These are phyloP conservation scores for Discoglossus pictus DNA, from an alignment of 2,797 vertebrate genomes.

Conservation along the genomic window DNA sequence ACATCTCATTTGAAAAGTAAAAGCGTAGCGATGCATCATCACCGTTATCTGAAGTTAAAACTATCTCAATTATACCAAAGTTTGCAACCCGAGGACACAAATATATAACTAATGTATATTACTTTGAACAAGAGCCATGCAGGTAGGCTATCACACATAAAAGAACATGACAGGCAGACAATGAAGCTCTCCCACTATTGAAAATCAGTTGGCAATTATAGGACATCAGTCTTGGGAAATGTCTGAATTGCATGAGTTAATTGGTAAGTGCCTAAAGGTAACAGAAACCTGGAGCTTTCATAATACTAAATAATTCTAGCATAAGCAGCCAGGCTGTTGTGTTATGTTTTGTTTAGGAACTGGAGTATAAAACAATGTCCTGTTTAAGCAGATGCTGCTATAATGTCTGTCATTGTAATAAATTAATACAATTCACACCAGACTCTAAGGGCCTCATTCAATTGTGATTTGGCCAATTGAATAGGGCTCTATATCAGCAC, in stretches of 20 bases:
- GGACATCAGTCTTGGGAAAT: slow-evolving; percentile 52
- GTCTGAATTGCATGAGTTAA: slow-evolving; percentile 52
- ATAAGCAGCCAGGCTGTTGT: slow-evolving; percentile 35
- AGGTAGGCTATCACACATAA: slow-evolving; percentile 54
- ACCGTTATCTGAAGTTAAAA: slow-evolving; percentile 63
- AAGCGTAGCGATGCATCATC: slow-evolving; percentile 56
- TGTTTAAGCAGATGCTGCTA: neutral
- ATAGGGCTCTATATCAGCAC: too few relatives aligned
- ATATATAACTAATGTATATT: slow-evolving; percentile 40
- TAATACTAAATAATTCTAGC: slow-evolving; percentile 26
- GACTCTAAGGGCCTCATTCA: too few relatives aligned
- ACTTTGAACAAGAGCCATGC: slow-evolving; percentile 62
- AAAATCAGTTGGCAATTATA: slow-evolving; percentile 56
- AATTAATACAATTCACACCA: too few relatives aligned
- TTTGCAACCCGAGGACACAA: slow-evolving; percentile 53
- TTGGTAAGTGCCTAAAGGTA: slow-evolving; percentile 29
- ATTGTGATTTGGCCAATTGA: too few relatives aligned
- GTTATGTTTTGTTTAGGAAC: neutral
- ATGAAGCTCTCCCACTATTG: slow-evolving; percentile 53
- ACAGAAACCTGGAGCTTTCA: slow-evolving; percentile 16
- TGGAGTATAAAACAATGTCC: neutral
- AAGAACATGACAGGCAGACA: slow-evolving; percentile 54
- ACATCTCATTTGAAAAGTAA: slow-evolving; percentile 57
- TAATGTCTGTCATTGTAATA: neutral
- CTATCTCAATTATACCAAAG: slow-evolving; percentile 50